A percentile compares a stretch with the other conserved stretches of the same genome.
Evolutionary conservation across 2,113 vertebrate species (phyloP).

Genomic region (Amphiprion percula): DNA sequence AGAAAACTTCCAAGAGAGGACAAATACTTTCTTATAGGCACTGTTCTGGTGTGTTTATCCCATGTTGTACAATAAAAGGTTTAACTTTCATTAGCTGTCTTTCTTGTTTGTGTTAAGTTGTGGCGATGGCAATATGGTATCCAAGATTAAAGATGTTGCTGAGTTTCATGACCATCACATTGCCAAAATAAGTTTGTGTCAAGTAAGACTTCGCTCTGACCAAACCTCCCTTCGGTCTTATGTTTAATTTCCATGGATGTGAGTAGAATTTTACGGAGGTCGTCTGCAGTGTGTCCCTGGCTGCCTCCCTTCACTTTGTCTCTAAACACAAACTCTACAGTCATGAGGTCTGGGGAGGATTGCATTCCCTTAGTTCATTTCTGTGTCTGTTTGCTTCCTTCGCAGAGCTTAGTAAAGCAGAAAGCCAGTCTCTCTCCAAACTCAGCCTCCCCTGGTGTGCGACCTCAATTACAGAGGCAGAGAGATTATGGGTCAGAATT

Average conservation of each 20-base stretch:
- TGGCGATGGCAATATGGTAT: no score
- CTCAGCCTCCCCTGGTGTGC: conserved; percentile 70
- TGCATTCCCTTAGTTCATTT: conserved; percentile 52
- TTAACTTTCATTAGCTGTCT: no score
- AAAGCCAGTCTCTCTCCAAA: conserved; percentile 64
- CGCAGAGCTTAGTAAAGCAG: conserved; percentile 65
- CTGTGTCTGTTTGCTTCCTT: conserved; percentile 59
- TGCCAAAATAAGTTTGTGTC: not conserved
- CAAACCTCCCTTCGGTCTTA: not conserved
- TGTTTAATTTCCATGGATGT: conserved; percentile 9
- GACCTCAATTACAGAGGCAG: conserved; percentile 83
- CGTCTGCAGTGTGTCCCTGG: conserved; percentile 29
- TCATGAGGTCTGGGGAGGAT: conserved; percentile 44
- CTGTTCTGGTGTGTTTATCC: no score
- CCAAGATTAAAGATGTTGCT: not conserved
- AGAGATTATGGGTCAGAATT: conserved; percentile 82
- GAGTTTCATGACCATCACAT: not conserved
- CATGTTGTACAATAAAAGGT: no score
- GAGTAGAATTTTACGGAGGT: conserved; percentile 9
- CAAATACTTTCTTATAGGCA: no score
- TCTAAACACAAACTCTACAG: conserved; percentile 48
- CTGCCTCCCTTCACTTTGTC: conserved; percentile 35
- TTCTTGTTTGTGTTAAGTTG: no score
- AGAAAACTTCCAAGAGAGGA: no score
- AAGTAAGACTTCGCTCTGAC: conserved; percentile 11